phyloP scores from a whole-genome alignment of 2,888 invertebrate genomes.

The Plagodis pulveraria region DNA sequence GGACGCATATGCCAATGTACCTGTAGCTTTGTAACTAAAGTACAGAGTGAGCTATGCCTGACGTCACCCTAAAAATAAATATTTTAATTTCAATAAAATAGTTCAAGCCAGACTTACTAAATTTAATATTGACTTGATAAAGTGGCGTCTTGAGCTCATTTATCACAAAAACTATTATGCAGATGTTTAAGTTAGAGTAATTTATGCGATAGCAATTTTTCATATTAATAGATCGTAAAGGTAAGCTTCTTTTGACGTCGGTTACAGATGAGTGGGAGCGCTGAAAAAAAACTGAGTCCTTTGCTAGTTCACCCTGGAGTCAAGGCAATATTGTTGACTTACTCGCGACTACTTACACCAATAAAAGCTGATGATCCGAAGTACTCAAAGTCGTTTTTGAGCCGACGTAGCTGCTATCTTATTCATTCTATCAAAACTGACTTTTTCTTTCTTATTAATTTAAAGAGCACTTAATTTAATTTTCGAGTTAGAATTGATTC shows the following conservation, averaged over 20 bases:
- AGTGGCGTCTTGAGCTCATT: slow-evolving; percentile 9
- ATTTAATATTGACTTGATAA: slow-evolving; percentile 10
- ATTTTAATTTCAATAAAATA: neutral
- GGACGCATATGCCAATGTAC: too few species aligned
- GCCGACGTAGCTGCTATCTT: too few species aligned
- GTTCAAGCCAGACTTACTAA: neutral
- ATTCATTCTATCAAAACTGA: too few species aligned
- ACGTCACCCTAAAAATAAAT: too few species aligned
- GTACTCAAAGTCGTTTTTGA: too few species aligned
- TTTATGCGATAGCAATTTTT: slow-evolving; percentile 27
- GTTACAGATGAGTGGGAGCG: slow-evolving; percentile 28
- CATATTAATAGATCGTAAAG: slow-evolving; percentile 33
- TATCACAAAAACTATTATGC: slow-evolving; percentile 22
- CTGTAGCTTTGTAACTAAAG: too few species aligned
- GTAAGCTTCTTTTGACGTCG: slow-evolving; percentile 30
- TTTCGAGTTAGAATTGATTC: too few species aligned
- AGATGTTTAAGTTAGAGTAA: slow-evolving; percentile 19
- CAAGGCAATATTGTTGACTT: neutral
- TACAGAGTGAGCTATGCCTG: too few species aligned
- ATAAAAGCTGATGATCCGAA: too few species aligned
- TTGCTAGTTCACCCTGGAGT: neutral
- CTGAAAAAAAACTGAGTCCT: slow-evolving; percentile 19
- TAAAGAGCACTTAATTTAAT: too few species aligned
- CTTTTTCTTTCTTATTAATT: too few species aligned
- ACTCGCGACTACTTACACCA: too few species aligned